These are phyloP conservation scores for Planococcus citri DNA, from an alignment of 1,140 invertebrate genomes.

Conservation along the genomic window DNA sequence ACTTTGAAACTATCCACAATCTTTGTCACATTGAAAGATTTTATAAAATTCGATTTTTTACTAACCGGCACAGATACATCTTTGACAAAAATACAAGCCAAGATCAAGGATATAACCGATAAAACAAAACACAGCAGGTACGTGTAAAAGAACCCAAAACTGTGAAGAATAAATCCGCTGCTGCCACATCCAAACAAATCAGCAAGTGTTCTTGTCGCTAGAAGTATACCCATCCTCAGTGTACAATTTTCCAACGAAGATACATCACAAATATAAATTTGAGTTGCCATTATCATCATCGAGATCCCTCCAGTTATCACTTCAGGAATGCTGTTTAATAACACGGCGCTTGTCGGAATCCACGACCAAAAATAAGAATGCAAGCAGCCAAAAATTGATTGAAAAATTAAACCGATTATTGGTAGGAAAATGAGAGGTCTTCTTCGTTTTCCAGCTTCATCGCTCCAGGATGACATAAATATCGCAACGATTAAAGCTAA, in stretches of 20 bases:
- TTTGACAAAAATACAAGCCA: no score
- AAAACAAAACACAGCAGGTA: not conserved
- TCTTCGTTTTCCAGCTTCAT: slow-evolving; percentile 30
- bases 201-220: slow-evolving; percentile 24
- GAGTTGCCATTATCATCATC: slow-evolving; percentile 34
- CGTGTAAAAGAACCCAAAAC: slow-evolving; percentile 24
- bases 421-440: slow-evolving; percentile 37
- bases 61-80: no score
- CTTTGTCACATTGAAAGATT: no score
- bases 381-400: slow-evolving; percentile 16
- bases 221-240: slow-evolving; percentile 33
- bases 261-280: slow-evolving; percentile 36
- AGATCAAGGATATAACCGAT: no score
- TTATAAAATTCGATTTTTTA: no score
- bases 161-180: slow-evolving; percentile 22
- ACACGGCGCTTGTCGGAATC: slow-evolving; percentile 29
- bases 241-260: slow-evolving; percentile 31
- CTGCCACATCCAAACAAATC: slow-evolving; percentile 24
- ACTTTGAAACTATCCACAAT: no score
- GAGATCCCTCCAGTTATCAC: slow-evolving; percentile 34
- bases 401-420: slow-evolving; percentile 27
- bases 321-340: slow-evolving; percentile 33
- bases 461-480: slow-evolving; percentile 30
- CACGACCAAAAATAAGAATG: slow-evolving; percentile 26
- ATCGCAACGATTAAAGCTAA: slow-evolving; percentile 28